phyloP scores from a whole-genome alignment of 2,113 vertebrate species.

The Meles meles region DNA sequence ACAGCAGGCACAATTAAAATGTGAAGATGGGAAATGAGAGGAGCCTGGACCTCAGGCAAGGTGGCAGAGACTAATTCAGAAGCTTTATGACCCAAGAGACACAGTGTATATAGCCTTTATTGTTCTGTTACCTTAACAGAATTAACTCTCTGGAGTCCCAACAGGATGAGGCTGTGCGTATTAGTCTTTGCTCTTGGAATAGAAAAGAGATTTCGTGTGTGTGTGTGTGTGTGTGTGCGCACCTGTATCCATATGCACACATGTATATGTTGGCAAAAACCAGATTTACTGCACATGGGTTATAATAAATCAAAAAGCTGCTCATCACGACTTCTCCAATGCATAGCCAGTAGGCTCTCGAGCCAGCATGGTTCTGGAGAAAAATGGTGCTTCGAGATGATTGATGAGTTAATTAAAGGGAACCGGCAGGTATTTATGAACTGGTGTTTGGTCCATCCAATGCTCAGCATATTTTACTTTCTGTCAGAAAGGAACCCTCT shows the following conservation, averaged over 20 bases:
- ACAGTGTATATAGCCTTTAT: not conserved
- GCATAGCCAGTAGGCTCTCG: not conserved
- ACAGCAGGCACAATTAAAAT: not conserved
- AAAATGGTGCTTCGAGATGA: not conserved
- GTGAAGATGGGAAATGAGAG: not conserved
- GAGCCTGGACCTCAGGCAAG: not conserved
- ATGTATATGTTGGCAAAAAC: not conserved
- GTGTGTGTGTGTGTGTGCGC: not conserved
- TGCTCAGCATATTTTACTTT: not conserved
- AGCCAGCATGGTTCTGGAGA: not conserved
- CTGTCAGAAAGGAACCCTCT: not conserved
- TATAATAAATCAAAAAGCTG: not conserved
- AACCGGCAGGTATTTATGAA: not conserved
- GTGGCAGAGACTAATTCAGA: not conserved
- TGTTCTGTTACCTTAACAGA: not conserved
- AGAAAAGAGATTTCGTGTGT: not conserved
- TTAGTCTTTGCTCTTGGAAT: not conserved
- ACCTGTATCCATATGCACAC: not conserved
- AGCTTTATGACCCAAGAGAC: not conserved
- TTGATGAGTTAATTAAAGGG: not conserved
- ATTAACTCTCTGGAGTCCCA: not conserved
- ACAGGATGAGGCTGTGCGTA: not conserved
- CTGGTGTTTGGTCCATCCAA: not conserved
- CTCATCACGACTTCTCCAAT: not conserved
- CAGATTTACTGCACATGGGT: not conserved